Percentiles rank a stretch among this genome's conserved stretches.
Conservation (phyloP, 2,113 vertebrate genomes). For the Penelope pileata region DNA sequence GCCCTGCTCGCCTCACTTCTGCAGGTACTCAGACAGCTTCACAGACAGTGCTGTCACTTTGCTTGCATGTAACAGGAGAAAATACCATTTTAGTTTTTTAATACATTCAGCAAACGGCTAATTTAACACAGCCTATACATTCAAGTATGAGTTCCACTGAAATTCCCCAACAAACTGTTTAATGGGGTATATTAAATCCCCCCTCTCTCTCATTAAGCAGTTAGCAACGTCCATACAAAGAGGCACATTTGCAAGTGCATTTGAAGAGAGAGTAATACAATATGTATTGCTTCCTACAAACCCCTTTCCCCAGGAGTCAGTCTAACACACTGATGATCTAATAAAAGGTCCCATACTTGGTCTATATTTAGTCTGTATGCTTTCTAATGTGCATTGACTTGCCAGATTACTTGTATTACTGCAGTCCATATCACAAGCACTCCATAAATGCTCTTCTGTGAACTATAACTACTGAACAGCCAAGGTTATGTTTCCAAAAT, state of each 20-base stretch:
- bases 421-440: background rate
- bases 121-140: background rate
- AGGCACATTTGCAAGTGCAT: background rate
- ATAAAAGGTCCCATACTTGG: background rate
- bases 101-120: background rate
- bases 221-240: background rate
- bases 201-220: background rate
- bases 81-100: background rate
- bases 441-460: background rate
- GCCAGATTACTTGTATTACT: background rate
- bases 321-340: background rate
- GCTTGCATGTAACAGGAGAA: background rate
- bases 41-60: background rate
- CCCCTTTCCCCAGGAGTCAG: background rate
- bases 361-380: background rate
- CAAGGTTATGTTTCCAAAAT: background rate
- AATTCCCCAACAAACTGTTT: background rate
- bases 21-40: background rate
- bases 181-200: background rate
- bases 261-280: background rate
- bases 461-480: background rate
- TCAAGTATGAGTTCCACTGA: background rate
- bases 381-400: background rate
- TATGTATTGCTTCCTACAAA: background rate
- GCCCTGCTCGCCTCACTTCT: background rate